Evolutionary conservation across 2,113 vertebrate species (phyloP).

Genomic region (Mustela lutreola): DNA sequence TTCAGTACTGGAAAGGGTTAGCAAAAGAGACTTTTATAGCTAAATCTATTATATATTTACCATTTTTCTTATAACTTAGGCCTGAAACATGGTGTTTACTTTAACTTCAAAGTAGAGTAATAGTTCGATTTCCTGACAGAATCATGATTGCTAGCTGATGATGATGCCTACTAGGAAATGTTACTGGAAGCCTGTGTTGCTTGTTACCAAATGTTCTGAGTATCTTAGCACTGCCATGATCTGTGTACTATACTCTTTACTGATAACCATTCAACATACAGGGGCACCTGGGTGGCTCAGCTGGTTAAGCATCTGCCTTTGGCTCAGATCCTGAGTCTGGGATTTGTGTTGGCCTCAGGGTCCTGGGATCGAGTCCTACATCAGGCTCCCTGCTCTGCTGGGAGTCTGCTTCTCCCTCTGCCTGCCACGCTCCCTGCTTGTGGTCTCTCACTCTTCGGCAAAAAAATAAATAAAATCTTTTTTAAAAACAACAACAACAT

Average conservation of each 20-base stretch:
- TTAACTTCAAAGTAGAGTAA: conserved; percentile 13
- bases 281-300: not conserved
- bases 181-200: not conserved
- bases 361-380: not conserved
- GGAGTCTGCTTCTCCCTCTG: not conserved
- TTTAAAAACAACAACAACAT: too few relatives aligned
- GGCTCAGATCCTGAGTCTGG: not conserved
- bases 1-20: not conserved
- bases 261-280: not conserved
- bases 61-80: not conserved
- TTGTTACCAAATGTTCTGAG: not conserved
- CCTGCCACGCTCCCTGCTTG: not conserved
- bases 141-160: not conserved
- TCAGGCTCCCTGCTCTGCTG: not conserved
- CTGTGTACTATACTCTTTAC: not conserved
- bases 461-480: not conserved
- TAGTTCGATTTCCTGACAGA: conserved; percentile 29
- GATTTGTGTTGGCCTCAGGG: too few relatives aligned
- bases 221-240: not conserved
- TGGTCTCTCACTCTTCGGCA: not conserved
- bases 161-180: not conserved
- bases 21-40: not conserved
- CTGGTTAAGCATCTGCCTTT: not conserved
- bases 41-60: not conserved
- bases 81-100: not conserved